Evolutionary conservation across 2,888 invertebrate genomes (phyloP), one percentile per base, ranked within the genome.

Genomic region (Macrostomum cliftonense): DNA sequence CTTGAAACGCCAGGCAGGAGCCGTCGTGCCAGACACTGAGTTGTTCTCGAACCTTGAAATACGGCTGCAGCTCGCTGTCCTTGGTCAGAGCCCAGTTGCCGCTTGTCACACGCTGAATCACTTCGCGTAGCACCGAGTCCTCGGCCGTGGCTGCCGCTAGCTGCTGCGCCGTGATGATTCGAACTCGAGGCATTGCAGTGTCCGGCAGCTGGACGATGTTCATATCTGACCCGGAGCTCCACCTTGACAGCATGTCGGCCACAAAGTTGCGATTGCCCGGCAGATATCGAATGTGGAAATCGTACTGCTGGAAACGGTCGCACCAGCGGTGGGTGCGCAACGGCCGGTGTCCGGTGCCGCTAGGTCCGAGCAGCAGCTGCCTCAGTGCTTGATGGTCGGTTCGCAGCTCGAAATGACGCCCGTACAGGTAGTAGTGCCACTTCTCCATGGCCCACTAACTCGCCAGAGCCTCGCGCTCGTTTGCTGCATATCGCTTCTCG

Each of bases 401-500:
- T 5, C 44, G 39, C 28, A 55, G 43, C 1, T 39, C 50, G 37
- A 57, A 57, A 2, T 47, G 19, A 12, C 40, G 46, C n/a, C 49
- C 48, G 9, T 46, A 51, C 37, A 56, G 39, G 40, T 54, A 57
- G 9, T 47, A 13, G 20, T 53, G 52, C 28, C 47, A 56, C 28
- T 51, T 20, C 44, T 55, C 51, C 1, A 55, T 43, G 0, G 53
- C 56, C 28, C 48, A 50, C 12, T 56, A 49, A 13, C 55, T 42
- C 17, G 55, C 57, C 9, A 57, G 39, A 50, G 52, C 53, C 46
- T 56, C 57, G 17, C 46, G 38, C 42, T 55, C 56, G 13, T 49
- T 43, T 2, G 47, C 48, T 12, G 14, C 13, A 47, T 55, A 57
- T 42, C 54, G 56, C 17, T 47, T 42, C 45, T 57, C 56, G 14